Evolutionary conservation across 2,888 invertebrate species (phyloP), one percentile per base, ranked within the genome.

Genomic region (Cybosia mesomella): DNA sequence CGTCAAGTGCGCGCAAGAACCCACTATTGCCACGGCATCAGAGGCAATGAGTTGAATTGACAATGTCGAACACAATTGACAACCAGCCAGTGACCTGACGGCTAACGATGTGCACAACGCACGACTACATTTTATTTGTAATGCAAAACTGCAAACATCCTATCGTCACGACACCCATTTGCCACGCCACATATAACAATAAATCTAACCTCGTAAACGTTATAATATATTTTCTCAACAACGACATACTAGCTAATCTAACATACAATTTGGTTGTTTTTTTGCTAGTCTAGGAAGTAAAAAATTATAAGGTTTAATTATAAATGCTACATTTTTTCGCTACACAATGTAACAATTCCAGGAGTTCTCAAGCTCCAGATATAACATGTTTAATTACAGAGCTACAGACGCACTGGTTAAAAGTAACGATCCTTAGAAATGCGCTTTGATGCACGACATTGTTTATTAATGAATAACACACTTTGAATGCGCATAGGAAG

Each of bases 111-210:
- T 77, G 79, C 84, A 83, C 83, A 77, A 80, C 75, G 82, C 85
- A 85, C 89, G 84, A 88, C 83, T 77, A 83, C 83, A 82, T 81
- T 85, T 83, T 85, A 90, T 90, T 92, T 91, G 90, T 89, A 86
- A 92, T 93, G 91, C 92, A 89, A 87, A 90, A 87, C 89, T 86
- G 89, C 89, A 85, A 85, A 88, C 89, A 88, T 89, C 87, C 88
- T 85, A 85, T 85, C 82, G 86, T 85, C 87, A 88, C 87, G 85
- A 68, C 69, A 34, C 49, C 13, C 66, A 64, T 32, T 39, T 49
- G 63, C 83, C 83, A 67, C 34, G 63, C 54, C 70, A 64, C 63
- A 76, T 66, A 73, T 32, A 69, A 75, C 67, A 64, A 58, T 18
- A 22, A 59, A 63, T 21, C 67, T 39, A 68, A 71, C 73, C 55